Evolutionary conservation across 2,797 vertebrate genomes (phyloP).

Genomic region (Alectoris magna): DNA sequence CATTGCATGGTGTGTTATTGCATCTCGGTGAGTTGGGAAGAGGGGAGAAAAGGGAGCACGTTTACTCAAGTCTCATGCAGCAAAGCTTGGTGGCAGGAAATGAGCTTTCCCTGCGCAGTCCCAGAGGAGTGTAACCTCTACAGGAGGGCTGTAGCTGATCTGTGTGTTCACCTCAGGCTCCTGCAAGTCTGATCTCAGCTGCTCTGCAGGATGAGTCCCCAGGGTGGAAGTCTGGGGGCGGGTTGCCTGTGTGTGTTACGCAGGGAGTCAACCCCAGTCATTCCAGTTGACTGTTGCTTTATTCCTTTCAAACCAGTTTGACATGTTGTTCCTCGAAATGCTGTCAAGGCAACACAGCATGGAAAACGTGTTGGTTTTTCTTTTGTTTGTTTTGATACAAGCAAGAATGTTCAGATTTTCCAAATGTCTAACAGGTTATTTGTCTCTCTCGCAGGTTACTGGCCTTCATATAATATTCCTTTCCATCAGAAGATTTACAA

Average conservation of each 20-base stretch:
- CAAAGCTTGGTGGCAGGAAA: background rate
- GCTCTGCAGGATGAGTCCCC: slow-evolving; percentile 1
- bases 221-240: background rate
- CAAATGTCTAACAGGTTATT: background rate
- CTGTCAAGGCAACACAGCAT: background rate
- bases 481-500: slow-evolving; percentile 89
- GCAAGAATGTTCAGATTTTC: background rate
- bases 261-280: background rate
- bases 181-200: slow-evolving; percentile 8
- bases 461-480: slow-evolving; percentile 92
- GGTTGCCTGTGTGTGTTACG: background rate
- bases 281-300: background rate
- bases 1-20: background rate
- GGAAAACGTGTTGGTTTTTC: background rate
- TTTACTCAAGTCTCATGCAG: background rate
- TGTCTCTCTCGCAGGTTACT: slow-evolving; percentile 85
- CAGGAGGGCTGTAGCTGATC: background rate
- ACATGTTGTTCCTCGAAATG: background rate
- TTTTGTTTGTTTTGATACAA: background rate
- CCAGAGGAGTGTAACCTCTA: background rate
- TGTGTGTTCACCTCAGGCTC: background rate
- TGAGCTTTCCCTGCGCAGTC: background rate
- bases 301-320: slow-evolving; percentile 19
- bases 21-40: background rate
- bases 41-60: background rate